Evolutionary conservation across 2,888 invertebrate genomes (phyloP).

Genomic region (Sylvicola cinctus): DNA sequence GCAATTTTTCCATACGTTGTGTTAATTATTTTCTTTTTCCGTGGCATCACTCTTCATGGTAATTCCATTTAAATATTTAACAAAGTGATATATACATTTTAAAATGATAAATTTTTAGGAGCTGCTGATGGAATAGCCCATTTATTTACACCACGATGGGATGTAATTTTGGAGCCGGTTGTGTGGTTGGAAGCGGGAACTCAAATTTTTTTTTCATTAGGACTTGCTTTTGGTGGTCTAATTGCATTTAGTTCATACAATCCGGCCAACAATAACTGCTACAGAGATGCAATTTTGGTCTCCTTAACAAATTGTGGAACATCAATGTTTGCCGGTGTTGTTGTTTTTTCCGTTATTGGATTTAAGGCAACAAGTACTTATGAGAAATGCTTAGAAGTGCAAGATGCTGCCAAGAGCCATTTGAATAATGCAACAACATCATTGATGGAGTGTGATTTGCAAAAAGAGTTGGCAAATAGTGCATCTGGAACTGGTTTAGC

Average conservation of each 20-base stretch:
- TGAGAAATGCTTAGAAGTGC: constrained; percentile 20
- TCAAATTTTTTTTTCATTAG: constrained; percentile 92
- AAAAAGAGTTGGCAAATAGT: constrained; percentile 75
- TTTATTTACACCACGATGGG: constrained; percentile 84
- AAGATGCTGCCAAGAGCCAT: constrained; percentile 15
- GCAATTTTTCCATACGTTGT: constrained; percentile 94
- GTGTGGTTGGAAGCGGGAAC: constrained; percentile 97
- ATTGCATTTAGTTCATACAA: constrained; percentile 91
- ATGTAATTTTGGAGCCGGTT: constrained; percentile 73
- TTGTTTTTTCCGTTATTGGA: constrained; percentile 88
- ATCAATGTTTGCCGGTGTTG: constrained; percentile 91
- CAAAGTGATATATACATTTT: background rate
- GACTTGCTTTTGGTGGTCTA: constrained; percentile 85
- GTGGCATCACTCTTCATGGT: constrained; percentile 78
- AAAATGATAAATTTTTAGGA: constrained; percentile 9
- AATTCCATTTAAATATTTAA: constrained; percentile 14
- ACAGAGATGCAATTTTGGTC: constrained; percentile 80
- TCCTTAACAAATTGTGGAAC: constrained; percentile 86
- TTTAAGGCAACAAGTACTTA: constrained; percentile 41
- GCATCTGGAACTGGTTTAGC: constrained; percentile 92
- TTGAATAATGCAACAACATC: background rate
- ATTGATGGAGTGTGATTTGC: constrained; percentile 44
- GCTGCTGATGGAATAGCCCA: constrained; percentile 60
- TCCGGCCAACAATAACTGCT: constrained; percentile 91
- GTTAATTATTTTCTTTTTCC: constrained; percentile 85